Conservation (phyloP, 2,113 vertebrate species). For the Poeciliopsis retropinna region DNA sequence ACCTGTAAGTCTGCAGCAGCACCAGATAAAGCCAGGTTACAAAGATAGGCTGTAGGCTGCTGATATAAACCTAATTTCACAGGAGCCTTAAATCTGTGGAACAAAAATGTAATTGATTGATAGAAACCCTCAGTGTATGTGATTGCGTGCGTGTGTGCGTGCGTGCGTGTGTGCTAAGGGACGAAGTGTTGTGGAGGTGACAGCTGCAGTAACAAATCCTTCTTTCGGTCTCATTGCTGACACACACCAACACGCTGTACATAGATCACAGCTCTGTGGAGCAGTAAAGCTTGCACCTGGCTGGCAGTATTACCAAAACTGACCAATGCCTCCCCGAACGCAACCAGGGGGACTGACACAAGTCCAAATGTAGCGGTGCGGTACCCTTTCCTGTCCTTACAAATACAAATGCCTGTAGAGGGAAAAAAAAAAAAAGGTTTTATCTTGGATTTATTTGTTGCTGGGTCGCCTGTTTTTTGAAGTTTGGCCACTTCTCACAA, state of each 20-base stretch:
- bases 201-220: slow-evolving; percentile 59
- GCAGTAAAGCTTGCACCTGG: slow-evolving; percentile 48
- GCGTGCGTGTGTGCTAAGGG: not conserved
- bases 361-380: not conserved
- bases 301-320: slow-evolving; percentile 30
- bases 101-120: slow-evolving; percentile 56
- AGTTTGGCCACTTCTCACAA: too few relatives aligned
- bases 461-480: too few relatives aligned
- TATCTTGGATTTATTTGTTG: too few relatives aligned
- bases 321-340: not conserved
- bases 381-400: not conserved
- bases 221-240: slow-evolving; percentile 38
- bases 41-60: slow-evolving; percentile 32
- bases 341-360: not conserved
- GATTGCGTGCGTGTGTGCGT: not conserved
- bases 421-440: too few relatives aligned
- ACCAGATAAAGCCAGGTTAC: slow-evolving; percentile 45
- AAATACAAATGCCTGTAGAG: not conserved
- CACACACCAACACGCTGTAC: slow-evolving; percentile 39
- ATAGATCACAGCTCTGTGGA: slow-evolving; percentile 51
- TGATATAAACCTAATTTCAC: slow-evolving; percentile 61
- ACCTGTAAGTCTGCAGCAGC: slow-evolving; percentile 28
- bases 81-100: slow-evolving; percentile 53
- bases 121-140: slow-evolving; percentile 24
- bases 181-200: slow-evolving; percentile 23